Base-by-base conservation (phyloP, 2,113 vertebrate species). In the Carlito syrichta region DNA sequence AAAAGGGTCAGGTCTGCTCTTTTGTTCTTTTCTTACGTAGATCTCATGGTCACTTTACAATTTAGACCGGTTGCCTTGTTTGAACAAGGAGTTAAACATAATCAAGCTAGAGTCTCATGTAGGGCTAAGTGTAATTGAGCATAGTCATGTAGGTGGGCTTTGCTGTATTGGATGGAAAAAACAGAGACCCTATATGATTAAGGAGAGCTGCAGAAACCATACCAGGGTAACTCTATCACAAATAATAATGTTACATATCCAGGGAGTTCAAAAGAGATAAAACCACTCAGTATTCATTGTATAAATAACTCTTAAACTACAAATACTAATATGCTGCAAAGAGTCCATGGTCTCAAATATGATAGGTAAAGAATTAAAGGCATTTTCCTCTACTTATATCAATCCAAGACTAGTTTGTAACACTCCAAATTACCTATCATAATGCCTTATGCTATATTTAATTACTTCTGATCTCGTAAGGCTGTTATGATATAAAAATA, bases 341-440 rank as follows among this genome's bases (percentile, higher is more conserved):
- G 60, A 83, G 32, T 84, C 58, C 40, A 0, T 35, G 23, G 58
- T 68, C 43, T 40, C 32, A 3, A 86, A 79, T 27, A 38, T 14
- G 50, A 96, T 54, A 69, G 30, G 14, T 30, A 81, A 74, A 94
- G 11, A 45, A 82, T n/a, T 74, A 50, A 86, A 76, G 52, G 56
- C 8, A 89, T 89, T 71, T n/a, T 96, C 85, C 35, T 62, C 38
- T 76, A 94, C 92, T 87, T 92, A n/a, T 35, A 11, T 91, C 79
- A 27, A 38, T 66, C 12, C 35, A 82, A 62, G 30, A 11, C 78
- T 87, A 38, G 22, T 91, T 91, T 84, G 43, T 19, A 71, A 76
- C 16, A 38, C 23, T 86, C 4, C 73, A 76, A 56, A 86, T 82
- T 85, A 69, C 32, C 69, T 94, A 58, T n/a, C 20, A 17, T 66